Base-by-base conservation (phyloP, 1,140 invertebrate species). In the Orussus abietinus region DNA sequence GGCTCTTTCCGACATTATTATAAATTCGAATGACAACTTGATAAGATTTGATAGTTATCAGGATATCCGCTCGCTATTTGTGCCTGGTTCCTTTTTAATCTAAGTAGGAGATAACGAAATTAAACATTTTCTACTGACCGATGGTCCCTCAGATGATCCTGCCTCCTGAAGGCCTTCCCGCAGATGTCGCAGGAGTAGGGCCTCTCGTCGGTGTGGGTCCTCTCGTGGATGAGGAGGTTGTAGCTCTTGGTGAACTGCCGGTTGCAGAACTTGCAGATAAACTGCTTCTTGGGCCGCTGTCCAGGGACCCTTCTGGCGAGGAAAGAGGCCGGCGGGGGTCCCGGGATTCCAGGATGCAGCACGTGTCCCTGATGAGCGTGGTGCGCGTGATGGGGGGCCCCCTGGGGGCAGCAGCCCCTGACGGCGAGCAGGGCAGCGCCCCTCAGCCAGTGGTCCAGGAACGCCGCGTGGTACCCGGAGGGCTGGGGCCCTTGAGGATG, bases 171-270 rank as follows among this genome's bases (percentile, higher is more conserved):
- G 1, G 92, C 89, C 62, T 97, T 97, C 20, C 88, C 86, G 64
- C 94, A 98, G 42, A 96, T 92, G 59, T 97, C 92, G 66, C 94
- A 97, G 0, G 90, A 86, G 62, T 93, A 97, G 0, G 93, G 94
- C 28, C 94, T 71, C 69, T 97, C 94, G 62, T 97, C 91, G 0
- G 94, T 97, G 63, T 97, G 94, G 0, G 93, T 96, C 33, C 93
- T 77, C 63, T 95, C 92, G 66, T 96, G 92, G 21, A 96, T 96
- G 30, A 96, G 77, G 35, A 98, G 75, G 66, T 98, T 98, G 77
- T 97, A 97, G 26, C 90, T 93, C 67, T 97, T 97, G 29, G 93
- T 96, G 65, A 97, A 97, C 46, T 96, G 90, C 1, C 94, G 77
- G 55, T 89, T 83, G 73, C 94, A 97, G 65, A 87, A 96, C 66